phyloP scores from a whole-genome alignment of 92 coral and sea anemone species.

The Umimayanthus kanabou region DNA sequence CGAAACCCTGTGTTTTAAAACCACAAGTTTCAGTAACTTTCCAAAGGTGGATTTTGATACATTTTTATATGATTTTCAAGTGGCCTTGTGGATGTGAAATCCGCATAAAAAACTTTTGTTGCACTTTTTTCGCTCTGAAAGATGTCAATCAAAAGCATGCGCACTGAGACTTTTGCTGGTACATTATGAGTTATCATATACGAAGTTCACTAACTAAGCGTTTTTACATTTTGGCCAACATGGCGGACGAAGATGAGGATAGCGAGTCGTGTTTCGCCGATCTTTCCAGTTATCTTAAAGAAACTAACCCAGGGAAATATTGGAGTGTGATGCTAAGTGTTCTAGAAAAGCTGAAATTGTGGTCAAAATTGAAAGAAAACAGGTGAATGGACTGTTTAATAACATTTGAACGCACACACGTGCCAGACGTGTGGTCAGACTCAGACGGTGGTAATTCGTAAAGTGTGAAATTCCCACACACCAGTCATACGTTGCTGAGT shows the following conservation, averaged over 20 bases:
- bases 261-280: slow-evolving; percentile 10
- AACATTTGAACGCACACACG: not conserved
- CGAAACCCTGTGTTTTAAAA: too few relatives aligned
- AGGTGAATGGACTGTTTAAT: slow-evolving; percentile 42
- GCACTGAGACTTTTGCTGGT: not conserved
- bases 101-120: too few relatives aligned
- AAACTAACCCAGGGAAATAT: not conserved
- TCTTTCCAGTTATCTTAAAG: not conserved
- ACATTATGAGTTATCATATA: slow-evolving; percentile 15
- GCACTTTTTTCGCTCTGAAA: too few relatives aligned
- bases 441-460: not conserved
- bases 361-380: slow-evolving; percentile 49
- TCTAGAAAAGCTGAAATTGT: slow-evolving; percentile 55
- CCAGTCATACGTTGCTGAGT: not conserved
- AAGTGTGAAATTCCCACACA: too few relatives aligned
- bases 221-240: not conserved
- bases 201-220: not conserved
- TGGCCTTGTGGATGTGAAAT: too few relatives aligned
- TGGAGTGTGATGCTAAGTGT: slow-evolving; percentile 43
- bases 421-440: not conserved
- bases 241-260: slow-evolving; percentile 13
- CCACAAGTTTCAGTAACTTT: too few relatives aligned
- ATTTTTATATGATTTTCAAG: too few relatives aligned
- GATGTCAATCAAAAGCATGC: too few relatives aligned
- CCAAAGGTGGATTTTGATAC: too few relatives aligned